phyloP scores from a whole-genome alignment of 2,113 vertebrate genomes.

The Poicephalus meyeri region DNA sequence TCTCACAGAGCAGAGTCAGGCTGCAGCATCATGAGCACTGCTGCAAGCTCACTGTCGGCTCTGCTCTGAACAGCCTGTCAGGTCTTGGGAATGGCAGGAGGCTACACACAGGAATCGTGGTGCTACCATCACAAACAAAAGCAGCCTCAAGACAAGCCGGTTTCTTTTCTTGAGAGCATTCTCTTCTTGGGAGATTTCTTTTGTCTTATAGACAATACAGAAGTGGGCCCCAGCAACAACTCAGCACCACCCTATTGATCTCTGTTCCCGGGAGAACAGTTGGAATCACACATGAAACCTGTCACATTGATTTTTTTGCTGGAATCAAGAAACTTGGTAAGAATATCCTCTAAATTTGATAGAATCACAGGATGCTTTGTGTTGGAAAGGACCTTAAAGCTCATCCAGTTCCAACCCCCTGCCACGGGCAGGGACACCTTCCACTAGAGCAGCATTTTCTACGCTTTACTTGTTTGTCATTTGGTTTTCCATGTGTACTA shows the following conservation, averaged over 20 bases:
- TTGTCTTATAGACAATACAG: not conserved
- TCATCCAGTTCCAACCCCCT: not conserved
- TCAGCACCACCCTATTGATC: not conserved
- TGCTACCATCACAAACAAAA: not conserved
- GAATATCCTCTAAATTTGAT: not conserved
- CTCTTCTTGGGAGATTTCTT: not conserved
- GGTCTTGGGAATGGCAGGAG: not conserved
- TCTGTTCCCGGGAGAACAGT: not conserved
- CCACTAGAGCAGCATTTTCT: not conserved
- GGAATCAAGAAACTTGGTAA: not conserved
- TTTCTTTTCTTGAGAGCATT: not conserved
- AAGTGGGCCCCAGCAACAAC: not conserved
- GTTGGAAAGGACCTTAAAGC: not conserved
- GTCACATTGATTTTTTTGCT: not conserved
- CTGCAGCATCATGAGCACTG: not conserved
- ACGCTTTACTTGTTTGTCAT: slow-evolving; percentile 13
- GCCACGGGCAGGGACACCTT: not conserved
- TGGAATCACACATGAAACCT: not conserved
- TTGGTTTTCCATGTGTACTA: not conserved
- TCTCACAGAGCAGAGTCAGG: not conserved
- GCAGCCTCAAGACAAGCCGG: not conserved
- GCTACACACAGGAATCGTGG: not conserved
- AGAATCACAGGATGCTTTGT: not conserved
- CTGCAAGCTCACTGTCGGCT: not conserved
- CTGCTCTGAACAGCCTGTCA: not conserved